Conservation (phyloP, 2,888 invertebrate species). For the Dysmachus trigonus region DNA sequence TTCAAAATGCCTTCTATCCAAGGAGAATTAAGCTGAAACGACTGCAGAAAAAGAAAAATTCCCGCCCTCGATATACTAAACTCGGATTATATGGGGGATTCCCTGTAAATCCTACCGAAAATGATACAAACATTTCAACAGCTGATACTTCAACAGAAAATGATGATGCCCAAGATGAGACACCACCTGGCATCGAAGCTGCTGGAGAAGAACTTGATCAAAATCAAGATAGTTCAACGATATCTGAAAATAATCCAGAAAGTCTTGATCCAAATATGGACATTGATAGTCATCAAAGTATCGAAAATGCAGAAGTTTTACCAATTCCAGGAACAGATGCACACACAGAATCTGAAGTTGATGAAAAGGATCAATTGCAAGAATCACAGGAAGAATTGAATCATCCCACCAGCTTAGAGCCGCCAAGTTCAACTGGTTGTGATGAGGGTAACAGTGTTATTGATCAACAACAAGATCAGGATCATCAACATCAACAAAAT, state of each 20-base stretch:
- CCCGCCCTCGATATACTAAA: constrained; percentile 56
- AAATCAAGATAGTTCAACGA: constrained; percentile 50
- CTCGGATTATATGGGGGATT: constrained; percentile 54
- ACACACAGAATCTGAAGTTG: not conserved
- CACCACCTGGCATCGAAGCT: not conserved
- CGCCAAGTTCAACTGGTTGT: not conserved
- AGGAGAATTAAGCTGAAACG: constrained; percentile 18
- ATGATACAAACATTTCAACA: constrained; percentile 38
- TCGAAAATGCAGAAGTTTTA: not conserved
- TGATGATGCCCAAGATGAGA: not conserved
- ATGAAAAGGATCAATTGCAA: not conserved
- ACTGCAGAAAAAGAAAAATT: not conserved
- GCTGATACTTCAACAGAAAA: not conserved
- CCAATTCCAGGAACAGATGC: not conserved
- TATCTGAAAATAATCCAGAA: constrained; percentile 8
- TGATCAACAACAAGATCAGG: not conserved
- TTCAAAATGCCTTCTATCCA: not conserved
- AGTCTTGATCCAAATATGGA: not conserved
- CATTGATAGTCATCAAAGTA: not conserved
- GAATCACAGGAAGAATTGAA: not conserved
- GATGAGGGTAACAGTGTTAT: not conserved
- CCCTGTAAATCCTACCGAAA: constrained; percentile 38
- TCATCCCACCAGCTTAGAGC: not conserved
- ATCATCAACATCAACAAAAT: not conserved
- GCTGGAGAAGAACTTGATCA: not conserved